A percentile compares a stretch with the other conserved stretches of the same genome.
Evolutionary conservation across 2,113 vertebrate genomes (phyloP).

Genomic region (Dipodomys ordii): DNA sequence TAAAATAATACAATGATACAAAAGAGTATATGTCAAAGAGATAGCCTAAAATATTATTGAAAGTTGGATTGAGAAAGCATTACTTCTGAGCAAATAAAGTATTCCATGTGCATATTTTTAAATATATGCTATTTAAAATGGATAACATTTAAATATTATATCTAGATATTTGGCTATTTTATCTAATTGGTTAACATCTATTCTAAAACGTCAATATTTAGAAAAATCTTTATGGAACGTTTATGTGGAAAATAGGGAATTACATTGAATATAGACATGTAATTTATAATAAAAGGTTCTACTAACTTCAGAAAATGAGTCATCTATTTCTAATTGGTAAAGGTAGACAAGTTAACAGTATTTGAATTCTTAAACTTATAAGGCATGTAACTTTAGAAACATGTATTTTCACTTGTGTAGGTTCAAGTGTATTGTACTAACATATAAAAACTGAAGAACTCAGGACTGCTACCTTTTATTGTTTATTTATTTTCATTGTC

Average conservation of each 20-base stretch:
- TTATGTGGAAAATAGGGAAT: background rate
- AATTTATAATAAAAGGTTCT: background rate
- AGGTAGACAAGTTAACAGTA: background rate
- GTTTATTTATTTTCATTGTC: too few species aligned
- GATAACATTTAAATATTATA: background rate
- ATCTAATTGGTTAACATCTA: background rate
- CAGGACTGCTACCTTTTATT: too few species aligned
- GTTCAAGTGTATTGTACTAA: background rate
- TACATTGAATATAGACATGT: background rate
- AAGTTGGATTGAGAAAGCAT: background rate
- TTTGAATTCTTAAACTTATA: constrained; percentile 1
- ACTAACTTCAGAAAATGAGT: background rate
- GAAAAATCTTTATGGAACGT: background rate
- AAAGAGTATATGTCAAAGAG: background rate
- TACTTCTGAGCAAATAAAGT: constrained; percentile 1
- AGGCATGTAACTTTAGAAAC: background rate
- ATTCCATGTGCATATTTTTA: background rate
- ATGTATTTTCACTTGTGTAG: background rate
- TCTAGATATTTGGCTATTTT: background rate
- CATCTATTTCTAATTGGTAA: background rate
- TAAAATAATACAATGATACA: rapidly evolving
- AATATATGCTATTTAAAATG: background rate
- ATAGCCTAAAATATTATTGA: background rate
- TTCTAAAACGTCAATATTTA: background rate
- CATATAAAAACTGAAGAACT: background rate